These are phyloP conservation scores for Sussaba pulchella DNA, from an alignment of 2,888 invertebrate genomes.

Conservation along the genomic window DNA sequence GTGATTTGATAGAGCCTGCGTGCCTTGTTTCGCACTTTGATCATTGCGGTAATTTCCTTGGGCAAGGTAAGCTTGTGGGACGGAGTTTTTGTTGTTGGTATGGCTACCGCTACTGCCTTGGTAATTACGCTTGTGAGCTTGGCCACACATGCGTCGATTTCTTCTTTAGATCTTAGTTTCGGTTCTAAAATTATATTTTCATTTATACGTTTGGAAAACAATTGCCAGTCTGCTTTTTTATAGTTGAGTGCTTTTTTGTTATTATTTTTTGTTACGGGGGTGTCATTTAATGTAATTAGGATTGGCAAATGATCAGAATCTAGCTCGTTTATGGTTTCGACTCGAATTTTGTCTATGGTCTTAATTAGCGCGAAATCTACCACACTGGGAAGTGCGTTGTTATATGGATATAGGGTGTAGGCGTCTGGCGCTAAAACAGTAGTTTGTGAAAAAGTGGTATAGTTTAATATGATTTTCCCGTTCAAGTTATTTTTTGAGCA, in stretches of 20 bases:
- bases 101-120: not conserved
- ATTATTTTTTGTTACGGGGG: not conserved
- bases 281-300: not conserved
- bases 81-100: too few species aligned
- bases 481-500: not conserved
- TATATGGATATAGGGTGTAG: constrained; percentile 13
- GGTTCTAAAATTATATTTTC: not conserved
- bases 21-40: not conserved
- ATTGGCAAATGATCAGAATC: constrained; percentile 24
- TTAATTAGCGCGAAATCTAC: constrained; percentile 30
- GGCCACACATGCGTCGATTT: not conserved
- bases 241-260: not conserved
- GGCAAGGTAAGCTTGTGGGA: too few species aligned
- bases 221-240: constrained; percentile 25
- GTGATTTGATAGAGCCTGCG: constrained; percentile 9
- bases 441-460: not conserved
- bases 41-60: not conserved
- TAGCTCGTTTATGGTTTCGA: constrained; percentile 1
- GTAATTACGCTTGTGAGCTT: not conserved
- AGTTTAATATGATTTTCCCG: constrained; percentile 15
- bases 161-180: not conserved
- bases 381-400: constrained; percentile 21
- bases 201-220: constrained; percentile 3
- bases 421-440: constrained; percentile 14
- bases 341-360: not conserved